Conservation (phyloP, 2,113 vertebrate species). For the Microtus pennsylvanicus region DNA sequence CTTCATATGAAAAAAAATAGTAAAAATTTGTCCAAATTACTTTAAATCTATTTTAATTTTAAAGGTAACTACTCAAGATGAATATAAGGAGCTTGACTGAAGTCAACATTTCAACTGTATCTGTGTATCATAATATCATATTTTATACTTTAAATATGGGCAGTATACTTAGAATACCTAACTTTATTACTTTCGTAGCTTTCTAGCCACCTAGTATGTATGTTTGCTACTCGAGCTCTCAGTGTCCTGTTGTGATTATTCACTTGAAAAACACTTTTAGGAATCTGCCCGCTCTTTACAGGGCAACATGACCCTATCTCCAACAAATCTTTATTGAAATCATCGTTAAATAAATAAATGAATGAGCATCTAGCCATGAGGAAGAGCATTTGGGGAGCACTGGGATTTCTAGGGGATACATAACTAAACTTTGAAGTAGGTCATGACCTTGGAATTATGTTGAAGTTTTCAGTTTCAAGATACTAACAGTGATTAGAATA, state of each 20-base stretch:
- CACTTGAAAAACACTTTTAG: no score
- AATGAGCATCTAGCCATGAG: not conserved
- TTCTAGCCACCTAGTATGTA: not conserved
- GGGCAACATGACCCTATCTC: no score
- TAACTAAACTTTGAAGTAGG: not conserved
- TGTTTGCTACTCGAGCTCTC: no score
- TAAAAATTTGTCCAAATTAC: not conserved
- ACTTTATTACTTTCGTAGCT: not conserved
- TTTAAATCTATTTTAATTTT: not conserved
- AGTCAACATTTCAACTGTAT: not conserved
- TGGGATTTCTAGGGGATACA: not conserved
- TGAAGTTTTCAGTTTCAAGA: not conserved
- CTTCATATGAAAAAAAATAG: conserved; percentile 14
- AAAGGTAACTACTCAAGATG: not conserved
- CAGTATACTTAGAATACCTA: not conserved
- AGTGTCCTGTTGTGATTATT: not conserved
- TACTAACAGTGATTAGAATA: not conserved
- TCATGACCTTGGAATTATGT: not conserved
- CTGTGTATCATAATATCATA: not conserved
- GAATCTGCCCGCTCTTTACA: not conserved
- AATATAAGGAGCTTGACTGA: not conserved
- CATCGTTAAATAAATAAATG: not conserved
- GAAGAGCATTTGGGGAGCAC: not conserved
- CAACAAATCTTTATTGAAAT: not conserved
- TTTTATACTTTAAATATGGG: not conserved